These are phyloP conservation scores for Andrena haemorrhoa DNA, from an alignment of 2,888 invertebrate species.

Conservation along the genomic window DNA sequence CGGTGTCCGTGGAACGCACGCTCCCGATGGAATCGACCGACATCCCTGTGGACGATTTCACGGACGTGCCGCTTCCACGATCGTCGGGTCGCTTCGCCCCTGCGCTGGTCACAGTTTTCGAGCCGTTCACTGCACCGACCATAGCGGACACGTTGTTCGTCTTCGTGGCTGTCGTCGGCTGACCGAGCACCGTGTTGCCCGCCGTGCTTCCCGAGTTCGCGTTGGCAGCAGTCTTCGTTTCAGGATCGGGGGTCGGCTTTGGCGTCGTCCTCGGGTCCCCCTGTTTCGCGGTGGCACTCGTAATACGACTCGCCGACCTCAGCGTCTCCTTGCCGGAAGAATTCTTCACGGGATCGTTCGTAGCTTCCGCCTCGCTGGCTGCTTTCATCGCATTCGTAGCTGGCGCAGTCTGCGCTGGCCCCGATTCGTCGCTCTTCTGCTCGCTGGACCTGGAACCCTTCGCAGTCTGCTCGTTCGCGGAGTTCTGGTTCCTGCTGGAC, in stretches of 20 bases:
- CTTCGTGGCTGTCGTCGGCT: constrained; percentile 13
- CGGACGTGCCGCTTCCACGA: constrained; percentile 74
- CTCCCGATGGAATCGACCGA: constrained; percentile 80
- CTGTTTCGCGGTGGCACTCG: constrained; percentile 12
- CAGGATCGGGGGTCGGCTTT: constrained; percentile 11
- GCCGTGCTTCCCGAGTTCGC: constrained; percentile 8
- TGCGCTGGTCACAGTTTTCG: constrained; percentile 64
- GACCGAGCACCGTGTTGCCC: constrained; percentile 5
- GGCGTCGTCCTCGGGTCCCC: constrained; percentile 11
- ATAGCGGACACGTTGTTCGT: constrained; percentile 45
- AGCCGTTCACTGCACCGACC: constrained; percentile 58
- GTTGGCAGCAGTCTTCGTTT: constrained; percentile 4
- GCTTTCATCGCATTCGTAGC: neutral
- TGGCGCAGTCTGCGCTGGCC: neutral
- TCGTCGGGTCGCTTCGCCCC: constrained; percentile 61
- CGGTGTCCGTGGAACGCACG: constrained; percentile 81
- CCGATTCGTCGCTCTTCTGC: constrained; percentile 37
- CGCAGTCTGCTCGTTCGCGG: constrained; percentile 36
- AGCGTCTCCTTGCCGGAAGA: constrained; percentile 2
- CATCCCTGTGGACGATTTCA: constrained; percentile 76
- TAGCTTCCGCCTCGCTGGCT: neutral
- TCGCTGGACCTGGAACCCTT: constrained; percentile 26
- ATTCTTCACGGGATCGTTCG: neutral
- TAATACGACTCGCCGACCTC: neutral
- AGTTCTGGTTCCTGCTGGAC: constrained; percentile 37